phyloP scores from a whole-genome alignment of 2,113 vertebrate species.

The Thunnus thynnus region DNA sequence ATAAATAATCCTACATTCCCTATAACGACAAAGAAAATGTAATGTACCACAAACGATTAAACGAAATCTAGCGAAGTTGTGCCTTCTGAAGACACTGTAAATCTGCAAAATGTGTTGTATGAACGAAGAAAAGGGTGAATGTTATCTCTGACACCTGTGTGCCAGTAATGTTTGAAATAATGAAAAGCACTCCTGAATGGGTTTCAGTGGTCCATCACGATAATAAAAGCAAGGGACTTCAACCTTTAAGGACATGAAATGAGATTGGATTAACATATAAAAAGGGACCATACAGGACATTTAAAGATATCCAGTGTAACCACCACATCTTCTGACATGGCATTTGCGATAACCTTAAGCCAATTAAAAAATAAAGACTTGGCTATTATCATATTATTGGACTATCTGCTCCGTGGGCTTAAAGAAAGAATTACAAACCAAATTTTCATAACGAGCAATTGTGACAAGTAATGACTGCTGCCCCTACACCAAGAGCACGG shows the following conservation, averaged over 20 bases:
- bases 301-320: conserved; percentile 21
- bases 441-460: conserved; percentile 62
- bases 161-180: neutral
- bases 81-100: too few species aligned
- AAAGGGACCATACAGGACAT: conserved; percentile 40
- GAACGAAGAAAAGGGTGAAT: neutral
- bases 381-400: conserved; percentile 57
- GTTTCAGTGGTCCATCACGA: neutral
- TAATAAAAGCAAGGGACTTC: neutral
- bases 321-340: conserved; percentile 44
- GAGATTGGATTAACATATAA: conserved; percentile 24
- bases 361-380: conserved; percentile 64
- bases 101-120: neutral
- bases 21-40: too few species aligned
- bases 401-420: conserved; percentile 51
- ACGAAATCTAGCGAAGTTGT: too few species aligned
- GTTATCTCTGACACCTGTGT: neutral
- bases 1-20: too few species aligned
- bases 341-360: conserved; percentile 54
- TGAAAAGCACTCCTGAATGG: neutral
- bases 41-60: too few species aligned
- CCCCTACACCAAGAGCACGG: conserved; percentile 51
- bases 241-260: conserved; percentile 22
- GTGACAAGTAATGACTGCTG: conserved; percentile 61
- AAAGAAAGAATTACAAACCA: conserved; percentile 51